Evolutionary conservation across 2,113 vertebrate genomes (phyloP).

Genomic region (Carollia perspicillata): DNA sequence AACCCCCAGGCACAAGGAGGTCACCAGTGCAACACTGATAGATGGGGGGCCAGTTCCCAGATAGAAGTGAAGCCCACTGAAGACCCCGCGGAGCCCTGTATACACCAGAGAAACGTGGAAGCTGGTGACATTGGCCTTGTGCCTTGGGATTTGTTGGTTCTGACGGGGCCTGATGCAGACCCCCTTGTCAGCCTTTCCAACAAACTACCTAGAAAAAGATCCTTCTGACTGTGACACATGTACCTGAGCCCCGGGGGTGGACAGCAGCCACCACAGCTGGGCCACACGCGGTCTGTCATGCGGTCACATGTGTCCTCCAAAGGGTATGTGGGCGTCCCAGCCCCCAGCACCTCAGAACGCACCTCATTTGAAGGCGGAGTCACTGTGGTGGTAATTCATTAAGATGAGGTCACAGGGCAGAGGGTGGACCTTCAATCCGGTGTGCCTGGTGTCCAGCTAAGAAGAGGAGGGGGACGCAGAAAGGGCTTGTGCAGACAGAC

Average conservation of each 20-base stretch:
- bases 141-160: too few species aligned
- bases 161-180: too few species aligned
- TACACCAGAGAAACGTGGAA: neutral
- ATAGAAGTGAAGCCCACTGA: neutral
- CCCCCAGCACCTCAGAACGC: too few species aligned
- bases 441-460: neutral
- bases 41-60: rapidly evolving
- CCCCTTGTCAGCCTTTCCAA: neutral
- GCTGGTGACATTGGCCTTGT: neutral
- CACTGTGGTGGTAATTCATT: neutral
- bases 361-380: neutral
- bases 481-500: too few species aligned
- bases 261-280: neutral
- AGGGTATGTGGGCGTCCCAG: neutral
- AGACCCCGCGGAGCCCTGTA: neutral
- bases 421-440: neutral
- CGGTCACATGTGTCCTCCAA: neutral
- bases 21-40: neutral
- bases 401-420: neutral
- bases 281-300: rapidly evolving
- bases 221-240: rapidly evolving
- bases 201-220: neutral
- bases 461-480: neutral
- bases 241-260: neutral
- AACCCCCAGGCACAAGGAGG: neutral